Conservation (phyloP, 2,888 invertebrate genomes). For the Epinotia demarniana region DNA sequence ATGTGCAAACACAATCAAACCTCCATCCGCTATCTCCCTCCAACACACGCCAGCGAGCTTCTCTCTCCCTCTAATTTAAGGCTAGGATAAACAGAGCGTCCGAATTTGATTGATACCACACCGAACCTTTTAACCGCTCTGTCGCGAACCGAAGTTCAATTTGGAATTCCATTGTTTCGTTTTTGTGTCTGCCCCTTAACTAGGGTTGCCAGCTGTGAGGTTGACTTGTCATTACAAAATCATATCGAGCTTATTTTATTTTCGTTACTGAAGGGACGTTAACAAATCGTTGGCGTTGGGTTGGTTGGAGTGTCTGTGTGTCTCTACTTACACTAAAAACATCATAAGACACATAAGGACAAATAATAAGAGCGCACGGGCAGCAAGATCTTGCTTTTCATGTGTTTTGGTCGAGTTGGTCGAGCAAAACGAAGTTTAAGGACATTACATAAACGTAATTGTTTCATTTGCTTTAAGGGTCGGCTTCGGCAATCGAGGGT, state of each 20-base stretch:
- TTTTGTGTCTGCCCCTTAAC: conserved; percentile 70
- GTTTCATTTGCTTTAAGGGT: too few species aligned
- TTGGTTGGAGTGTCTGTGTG: too few species aligned
- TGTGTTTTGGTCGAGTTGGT: too few species aligned
- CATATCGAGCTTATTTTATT: background rate
- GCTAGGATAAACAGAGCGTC: conserved; percentile 57
- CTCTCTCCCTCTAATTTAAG: conserved; percentile 52
- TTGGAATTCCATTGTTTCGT: conserved; percentile 70
- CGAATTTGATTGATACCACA: conserved; percentile 73
- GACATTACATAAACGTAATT: too few species aligned
- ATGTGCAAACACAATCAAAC: conserved; percentile 30
- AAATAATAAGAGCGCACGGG: too few species aligned
- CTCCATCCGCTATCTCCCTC: conserved; percentile 24
- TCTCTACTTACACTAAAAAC: too few species aligned
- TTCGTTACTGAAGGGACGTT: too few species aligned
- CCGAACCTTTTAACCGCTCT: conserved; percentile 64
- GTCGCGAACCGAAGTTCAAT: conserved; percentile 76
- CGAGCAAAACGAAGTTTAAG: too few species aligned
- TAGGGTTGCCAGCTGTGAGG: conserved; percentile 12
- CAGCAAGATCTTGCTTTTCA: too few species aligned
- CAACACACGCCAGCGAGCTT: background rate
- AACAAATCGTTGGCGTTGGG: too few species aligned
- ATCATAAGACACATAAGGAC: too few species aligned
- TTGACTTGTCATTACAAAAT: background rate
- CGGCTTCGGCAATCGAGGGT: too few species aligned